Base-by-base conservation (phyloP, 1,140 invertebrate species). In the Drosophila pruinosa region DNA sequence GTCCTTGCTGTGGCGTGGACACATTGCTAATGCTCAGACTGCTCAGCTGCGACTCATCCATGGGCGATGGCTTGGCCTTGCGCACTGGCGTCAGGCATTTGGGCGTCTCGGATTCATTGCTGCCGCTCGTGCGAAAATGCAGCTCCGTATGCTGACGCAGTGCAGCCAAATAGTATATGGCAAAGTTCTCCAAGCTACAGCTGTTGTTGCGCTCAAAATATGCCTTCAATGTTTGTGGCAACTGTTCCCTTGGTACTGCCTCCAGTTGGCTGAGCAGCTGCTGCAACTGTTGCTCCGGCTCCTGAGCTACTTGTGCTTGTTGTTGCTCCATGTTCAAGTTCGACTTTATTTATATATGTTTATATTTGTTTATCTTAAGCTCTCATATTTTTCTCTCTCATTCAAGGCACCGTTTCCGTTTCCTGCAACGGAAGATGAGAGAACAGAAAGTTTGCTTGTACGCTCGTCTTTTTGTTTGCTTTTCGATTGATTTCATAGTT, bases 401-500 rank as follows among this genome's bases (percentile, higher is more conserved):
- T 58, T 38, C 72, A 59, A 41, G 72, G 31, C 68, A 63, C 45
- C 67, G 45, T 56, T 88, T 73, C 53, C 67, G 47, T 56, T 82
- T 73, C 81, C 81, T 86, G 82, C 48, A 88, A 88, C 83, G 78
- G 83, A 89, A 88, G 72, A 88, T 86, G 82, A 78, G 83, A 86
- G 78, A 82, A 82, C 75, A 81, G 61, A 86, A 86, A 82, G 70
- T 80, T 89, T 77, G 78, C 81, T 82, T 82, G 78, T 81, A 81
- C 78, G 77, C 62, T 88, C 69, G 72, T 67, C 17, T 81, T 52
- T 48, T 53, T 65, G 28, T 50, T 56, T 68, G 48, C 61, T 43
- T 36, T 67, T 62, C 45, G 57, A 36, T 57, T 63, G 41, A 39
- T 41, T 47, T 39, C 4, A 21, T 31, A 31, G 31, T 58, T 72